A percentile compares a stretch with the other conserved stretches of the same genome.
These are phyloP conservation scores for Fringilla coelebs DNA, from an alignment of 2,797 vertebrate genomes.

Conservation along the genomic window DNA sequence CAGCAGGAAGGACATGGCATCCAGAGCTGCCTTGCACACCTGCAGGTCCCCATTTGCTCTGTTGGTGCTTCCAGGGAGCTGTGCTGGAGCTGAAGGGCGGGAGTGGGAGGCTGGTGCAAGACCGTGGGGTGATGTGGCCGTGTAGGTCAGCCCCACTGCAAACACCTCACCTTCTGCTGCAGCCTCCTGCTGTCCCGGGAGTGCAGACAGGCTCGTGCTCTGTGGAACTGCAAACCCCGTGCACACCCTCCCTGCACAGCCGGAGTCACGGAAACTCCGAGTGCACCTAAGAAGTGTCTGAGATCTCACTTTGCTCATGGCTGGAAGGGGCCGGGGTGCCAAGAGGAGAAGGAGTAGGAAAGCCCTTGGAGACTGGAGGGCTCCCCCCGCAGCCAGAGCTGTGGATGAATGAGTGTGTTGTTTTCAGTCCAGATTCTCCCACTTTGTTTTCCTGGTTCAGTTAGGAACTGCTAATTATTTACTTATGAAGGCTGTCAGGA, in stretches of 20 bases:
- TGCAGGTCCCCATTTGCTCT: neutral
- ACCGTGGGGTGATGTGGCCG: neutral
- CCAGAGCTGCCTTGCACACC: neutral
- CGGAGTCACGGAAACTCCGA: neutral
- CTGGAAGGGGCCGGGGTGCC: neutral
- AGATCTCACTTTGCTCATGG: neutral
- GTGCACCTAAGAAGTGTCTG: rapidly evolving
- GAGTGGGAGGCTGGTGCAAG: neutral
- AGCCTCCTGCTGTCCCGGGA: neutral
- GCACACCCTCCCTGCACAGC: neutral
- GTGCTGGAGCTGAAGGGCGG: neutral
- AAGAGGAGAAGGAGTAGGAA: neutral
- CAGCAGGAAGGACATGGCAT: rapidly evolving
- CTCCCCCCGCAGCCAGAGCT: neutral
- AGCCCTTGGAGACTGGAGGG: neutral
- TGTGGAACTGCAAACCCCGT: rapidly evolving
- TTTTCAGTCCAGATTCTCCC: neutral
- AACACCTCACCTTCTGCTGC: neutral
- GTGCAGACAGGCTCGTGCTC: rapidly evolving
- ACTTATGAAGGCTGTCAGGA: neutral
- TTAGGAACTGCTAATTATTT: neutral
- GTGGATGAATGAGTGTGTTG: neutral
- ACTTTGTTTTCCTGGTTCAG: neutral
- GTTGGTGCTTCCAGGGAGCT: neutral
- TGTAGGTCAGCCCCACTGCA: neutral